phyloP scores from a whole-genome alignment of 2,113 vertebrate species.

The Craseonycteris thonglongyai region DNA sequence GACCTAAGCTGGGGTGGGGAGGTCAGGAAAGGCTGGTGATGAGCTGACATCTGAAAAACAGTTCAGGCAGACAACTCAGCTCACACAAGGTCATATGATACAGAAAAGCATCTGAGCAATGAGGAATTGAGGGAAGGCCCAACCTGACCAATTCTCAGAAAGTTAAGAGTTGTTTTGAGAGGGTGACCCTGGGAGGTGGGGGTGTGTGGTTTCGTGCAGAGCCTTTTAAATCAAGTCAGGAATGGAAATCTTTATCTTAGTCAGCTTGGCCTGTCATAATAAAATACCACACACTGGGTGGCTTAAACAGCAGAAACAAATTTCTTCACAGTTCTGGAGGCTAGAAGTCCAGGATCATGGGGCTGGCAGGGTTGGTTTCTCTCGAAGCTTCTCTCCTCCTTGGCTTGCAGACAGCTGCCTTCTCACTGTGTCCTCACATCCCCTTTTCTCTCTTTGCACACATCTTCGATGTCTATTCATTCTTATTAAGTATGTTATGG shows the following conservation, averaged over 20 bases:
- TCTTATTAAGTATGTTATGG: not conserved
- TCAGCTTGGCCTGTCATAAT: not conserved
- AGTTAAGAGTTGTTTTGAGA: not conserved
- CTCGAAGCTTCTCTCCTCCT: too few species aligned
- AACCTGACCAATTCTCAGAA: not conserved
- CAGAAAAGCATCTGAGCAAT: not conserved
- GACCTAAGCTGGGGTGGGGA: not conserved
- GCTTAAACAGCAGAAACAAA: too few species aligned
- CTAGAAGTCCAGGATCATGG: too few species aligned
- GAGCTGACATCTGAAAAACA: not conserved
- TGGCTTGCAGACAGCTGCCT: too few species aligned
- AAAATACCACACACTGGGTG: too few species aligned
- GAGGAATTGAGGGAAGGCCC: not conserved
- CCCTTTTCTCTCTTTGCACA: not conserved
- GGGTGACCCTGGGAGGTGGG: not conserved
- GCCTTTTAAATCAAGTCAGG: not conserved
- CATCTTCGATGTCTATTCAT: not conserved
- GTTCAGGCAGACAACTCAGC: not conserved
- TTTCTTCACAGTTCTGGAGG: too few species aligned
- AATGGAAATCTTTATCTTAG: not conserved
- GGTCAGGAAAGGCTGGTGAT: not conserved
- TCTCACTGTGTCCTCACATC: not conserved
- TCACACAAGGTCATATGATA: not conserved
- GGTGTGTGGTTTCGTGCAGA: not conserved
- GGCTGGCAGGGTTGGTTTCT: too few species aligned